Evolutionary conservation across 2,888 invertebrate genomes (phyloP).

Genomic region (Ophraella communa): DNA sequence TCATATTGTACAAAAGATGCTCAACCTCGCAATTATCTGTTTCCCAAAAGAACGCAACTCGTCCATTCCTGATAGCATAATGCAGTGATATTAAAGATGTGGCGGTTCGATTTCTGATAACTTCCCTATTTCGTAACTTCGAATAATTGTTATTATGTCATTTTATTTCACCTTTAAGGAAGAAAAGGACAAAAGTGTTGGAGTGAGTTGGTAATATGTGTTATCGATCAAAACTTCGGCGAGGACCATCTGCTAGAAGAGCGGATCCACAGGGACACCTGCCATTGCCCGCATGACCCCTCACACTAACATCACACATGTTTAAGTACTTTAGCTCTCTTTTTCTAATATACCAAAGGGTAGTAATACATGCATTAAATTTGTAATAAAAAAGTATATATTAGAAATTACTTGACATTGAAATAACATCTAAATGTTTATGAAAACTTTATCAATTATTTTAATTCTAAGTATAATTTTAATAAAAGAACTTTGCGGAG

Average conservation of each 20-base stretch:
- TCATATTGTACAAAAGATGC: not conserved
- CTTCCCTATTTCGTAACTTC: not conserved
- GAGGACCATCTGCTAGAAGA: constrained; percentile 46
- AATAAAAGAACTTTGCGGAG: no score
- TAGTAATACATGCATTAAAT: constrained; percentile 3
- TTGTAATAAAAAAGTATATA: not conserved
- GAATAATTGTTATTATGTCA: constrained; percentile 24
- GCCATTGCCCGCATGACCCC: constrained; percentile 53
- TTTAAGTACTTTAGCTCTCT: constrained; percentile 36
- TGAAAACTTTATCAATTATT: not conserved
- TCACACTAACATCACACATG: constrained; percentile 42
- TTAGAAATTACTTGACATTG: not conserved
- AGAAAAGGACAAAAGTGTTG: constrained; percentile 1
- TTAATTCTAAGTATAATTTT: no score
- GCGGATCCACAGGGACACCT: constrained; percentile 51
- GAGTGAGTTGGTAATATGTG: constrained; percentile 2
- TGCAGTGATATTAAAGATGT: constrained; percentile 15
- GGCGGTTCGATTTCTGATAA: constrained; percentile 4
- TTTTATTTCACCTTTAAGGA: constrained; percentile 7
- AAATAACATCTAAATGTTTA: not conserved
- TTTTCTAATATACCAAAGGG: constrained; percentile 23
- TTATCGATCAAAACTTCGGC: constrained; percentile 36
- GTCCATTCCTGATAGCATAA: not conserved
- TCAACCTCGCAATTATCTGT: not conserved
- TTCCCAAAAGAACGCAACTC: not conserved